phyloP scores from a whole-genome alignment of 2,113 vertebrate genomes.

The Eretmochelys imbricata region DNA sequence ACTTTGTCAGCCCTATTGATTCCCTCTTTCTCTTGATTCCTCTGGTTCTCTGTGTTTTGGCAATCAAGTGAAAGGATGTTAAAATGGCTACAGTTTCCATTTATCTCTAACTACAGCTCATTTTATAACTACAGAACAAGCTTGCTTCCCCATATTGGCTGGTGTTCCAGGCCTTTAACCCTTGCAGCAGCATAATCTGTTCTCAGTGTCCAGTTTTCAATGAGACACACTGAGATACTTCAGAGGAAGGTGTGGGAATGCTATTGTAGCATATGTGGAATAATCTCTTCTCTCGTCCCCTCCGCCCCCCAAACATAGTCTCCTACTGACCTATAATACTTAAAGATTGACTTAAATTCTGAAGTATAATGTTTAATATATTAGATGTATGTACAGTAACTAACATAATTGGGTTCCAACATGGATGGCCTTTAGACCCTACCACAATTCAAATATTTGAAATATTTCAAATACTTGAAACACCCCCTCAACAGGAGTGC shows the following conservation, averaged over 20 bases:
- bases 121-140: not conserved
- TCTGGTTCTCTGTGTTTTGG: not conserved
- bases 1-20: slow-evolving; percentile 16
- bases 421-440: not conserved
- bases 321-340: rapidly evolving
- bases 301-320: not conserved
- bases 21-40: slow-evolving; percentile 21
- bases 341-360: not conserved
- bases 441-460: not conserved
- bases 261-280: not conserved
- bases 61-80: not conserved
- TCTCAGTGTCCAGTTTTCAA: rapidly evolving
- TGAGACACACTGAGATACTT: not conserved
- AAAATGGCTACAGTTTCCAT: not conserved
- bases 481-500: not conserved
- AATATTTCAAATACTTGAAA: not conserved
- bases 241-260: not conserved
- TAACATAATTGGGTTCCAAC: not conserved
- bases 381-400: not conserved
- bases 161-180: not conserved
- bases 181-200: not conserved
- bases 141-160: not conserved
- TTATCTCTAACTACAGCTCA: not conserved
- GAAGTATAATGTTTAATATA: not conserved
- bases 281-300: not conserved